A percentile compares a stretch with the other conserved stretches of the same genome.
These are phyloP conservation scores for Eutrigla gurnardus DNA, from an alignment of 2,797 vertebrate species.

Conservation along the genomic window DNA sequence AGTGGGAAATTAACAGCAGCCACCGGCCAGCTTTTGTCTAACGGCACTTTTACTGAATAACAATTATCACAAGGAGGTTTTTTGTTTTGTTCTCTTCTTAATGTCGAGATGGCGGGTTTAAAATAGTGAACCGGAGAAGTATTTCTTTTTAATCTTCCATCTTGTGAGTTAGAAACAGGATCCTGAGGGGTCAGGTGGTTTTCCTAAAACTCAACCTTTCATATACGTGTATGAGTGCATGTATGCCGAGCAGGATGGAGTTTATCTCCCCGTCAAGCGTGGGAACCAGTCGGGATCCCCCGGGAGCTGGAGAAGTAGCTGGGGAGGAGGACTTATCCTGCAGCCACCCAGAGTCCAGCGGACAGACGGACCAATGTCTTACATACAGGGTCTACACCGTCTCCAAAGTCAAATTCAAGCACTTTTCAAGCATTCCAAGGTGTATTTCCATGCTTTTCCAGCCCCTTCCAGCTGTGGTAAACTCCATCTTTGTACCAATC, in stretches of 20 bases:
- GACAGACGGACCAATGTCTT: not conserved
- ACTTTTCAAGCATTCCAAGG: too few species aligned
- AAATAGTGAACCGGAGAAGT: too few species aligned
- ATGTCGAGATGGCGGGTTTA: too few species aligned
- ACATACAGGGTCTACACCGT: too few species aligned
- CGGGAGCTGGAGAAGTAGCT: not conserved
- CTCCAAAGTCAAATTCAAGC: too few species aligned
- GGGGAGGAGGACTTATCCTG: not conserved
- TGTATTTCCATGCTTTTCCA: too few species aligned
- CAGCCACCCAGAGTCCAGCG: not conserved
- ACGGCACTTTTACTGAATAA: slow-evolving; percentile 13
- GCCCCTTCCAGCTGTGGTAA: too few species aligned
- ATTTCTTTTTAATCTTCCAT: too few species aligned
- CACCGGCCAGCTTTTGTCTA: slow-evolving; percentile 12
- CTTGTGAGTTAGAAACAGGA: not conserved
- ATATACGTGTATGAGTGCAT: not conserved
- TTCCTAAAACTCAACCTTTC: not conserved
- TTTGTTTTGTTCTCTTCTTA: too few species aligned
- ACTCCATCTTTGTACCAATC: too few species aligned
- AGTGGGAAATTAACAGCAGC: slow-evolving; percentile 32
- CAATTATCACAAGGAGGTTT: slow-evolving; percentile 10
- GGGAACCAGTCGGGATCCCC: not conserved
- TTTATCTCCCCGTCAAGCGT: not conserved
- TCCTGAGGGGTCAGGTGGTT: not conserved
- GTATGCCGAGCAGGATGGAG: not conserved